Base-by-base conservation (phyloP, 1,140 invertebrate genomes). In the Aphelinus atriplicis region DNA sequence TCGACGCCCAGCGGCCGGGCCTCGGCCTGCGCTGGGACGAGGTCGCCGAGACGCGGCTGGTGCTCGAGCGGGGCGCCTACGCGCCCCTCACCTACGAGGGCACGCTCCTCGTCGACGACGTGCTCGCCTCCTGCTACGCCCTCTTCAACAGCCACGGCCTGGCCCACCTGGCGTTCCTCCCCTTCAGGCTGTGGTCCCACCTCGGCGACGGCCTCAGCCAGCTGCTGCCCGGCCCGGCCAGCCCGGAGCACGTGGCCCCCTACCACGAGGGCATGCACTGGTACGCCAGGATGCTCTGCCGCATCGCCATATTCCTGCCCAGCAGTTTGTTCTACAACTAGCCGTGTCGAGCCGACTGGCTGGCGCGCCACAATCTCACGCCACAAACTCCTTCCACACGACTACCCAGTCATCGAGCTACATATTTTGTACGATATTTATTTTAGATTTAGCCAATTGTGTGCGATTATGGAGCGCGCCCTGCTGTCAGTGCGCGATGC, bases 91-190 rank as follows among this genome's bases (percentile, higher is more conserved):
- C 98, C 0, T 85, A 85, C 26, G 90, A 91, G 7, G 98, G 98
- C 1, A 98, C 94, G 46, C 88, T 99, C 7, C 89, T 99, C 46
- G 95, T 99, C 1, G 93, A 99, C 84, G 94, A 94, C 75, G 93
- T 98, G 3, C 90, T 97, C 1, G 95, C 95, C 1, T 98, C 97
- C 0, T 99, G 97, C 85, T 99, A 99, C 88, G 97, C 97, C 0
- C 88, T 96, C 7, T 90, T 99, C 10, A 90, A 94, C 83, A 95
- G 93, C 85, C 96, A 97, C 79, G 84, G 86, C 6, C 76, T 98
- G 63, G 97, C 96, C 3, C 97, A 98, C 83, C 91, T 90, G 81
- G 92, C 93, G 1, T 95, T 98, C 84, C 87, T 92, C 3, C 97
- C 97, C 0, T 85, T 96, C 66, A 89, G 97, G 61, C 73, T 93